Evolutionary conservation across 2,888 invertebrate genomes (phyloP).

Genomic region (Cheilosia pagana): DNA sequence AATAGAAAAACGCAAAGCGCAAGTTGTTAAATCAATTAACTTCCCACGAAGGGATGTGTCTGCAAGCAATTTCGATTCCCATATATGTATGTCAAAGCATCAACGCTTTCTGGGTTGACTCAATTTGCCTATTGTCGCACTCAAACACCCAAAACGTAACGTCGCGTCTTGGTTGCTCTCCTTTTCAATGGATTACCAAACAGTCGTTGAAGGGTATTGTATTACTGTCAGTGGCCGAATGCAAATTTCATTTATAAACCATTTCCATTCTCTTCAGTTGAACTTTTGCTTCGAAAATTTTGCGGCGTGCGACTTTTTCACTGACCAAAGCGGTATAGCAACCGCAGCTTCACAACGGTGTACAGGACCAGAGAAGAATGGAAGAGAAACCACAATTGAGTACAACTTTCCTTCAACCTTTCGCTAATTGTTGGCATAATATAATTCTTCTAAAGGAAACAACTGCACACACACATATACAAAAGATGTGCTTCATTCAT

Average conservation of each 20-base stretch:
- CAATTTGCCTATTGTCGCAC: neutral
- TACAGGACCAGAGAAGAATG: slow-evolving; percentile 22
- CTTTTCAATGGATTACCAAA: slow-evolving; percentile 39
- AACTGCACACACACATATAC: slow-evolving; percentile 14
- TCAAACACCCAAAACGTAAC: slow-evolving; percentile 14
- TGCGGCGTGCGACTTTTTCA: slow-evolving; percentile 15
- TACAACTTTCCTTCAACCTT: slow-evolving; percentile 57
- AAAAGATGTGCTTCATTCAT: slow-evolving; percentile 25
- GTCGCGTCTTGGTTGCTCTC: no score
- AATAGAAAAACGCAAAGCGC: neutral
- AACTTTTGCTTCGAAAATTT: slow-evolving; percentile 12
- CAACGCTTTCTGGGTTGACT: neutral
- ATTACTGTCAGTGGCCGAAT: slow-evolving; percentile 7
- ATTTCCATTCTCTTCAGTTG: slow-evolving; percentile 9
- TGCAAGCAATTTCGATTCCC: neutral
- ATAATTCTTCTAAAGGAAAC: slow-evolving; percentile 64
- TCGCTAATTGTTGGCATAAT: slow-evolving; percentile 64
- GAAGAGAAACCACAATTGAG: slow-evolving; percentile 63
- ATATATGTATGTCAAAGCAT: neutral
- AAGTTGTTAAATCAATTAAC: slow-evolving; percentile 1
- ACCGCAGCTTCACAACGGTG: neutral
- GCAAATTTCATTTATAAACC: slow-evolving; percentile 41
- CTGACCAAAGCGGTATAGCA: slow-evolving; percentile 38
- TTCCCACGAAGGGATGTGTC: neutral
- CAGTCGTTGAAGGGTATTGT: slow-evolving; percentile 28